phyloP scores from a whole-genome alignment of 2,888 invertebrate genomes.

The Acronicta aceris region DNA sequence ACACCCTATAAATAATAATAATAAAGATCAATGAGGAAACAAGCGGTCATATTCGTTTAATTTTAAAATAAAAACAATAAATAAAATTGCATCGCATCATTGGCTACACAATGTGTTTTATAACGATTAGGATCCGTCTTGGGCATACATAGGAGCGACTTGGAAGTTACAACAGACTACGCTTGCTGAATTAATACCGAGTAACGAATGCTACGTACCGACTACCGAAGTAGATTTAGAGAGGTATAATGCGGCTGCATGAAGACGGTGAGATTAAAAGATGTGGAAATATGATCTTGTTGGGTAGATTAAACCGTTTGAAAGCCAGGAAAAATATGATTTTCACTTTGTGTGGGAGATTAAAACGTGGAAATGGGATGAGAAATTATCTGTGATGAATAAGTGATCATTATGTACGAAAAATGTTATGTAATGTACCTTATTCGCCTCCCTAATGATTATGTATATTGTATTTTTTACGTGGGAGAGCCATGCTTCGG shows the following conservation, averaged over 20 bases:
- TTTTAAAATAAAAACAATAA: too few species aligned
- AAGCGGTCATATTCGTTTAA: too few species aligned
- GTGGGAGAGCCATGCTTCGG: too few species aligned
- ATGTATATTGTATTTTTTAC: too few species aligned
- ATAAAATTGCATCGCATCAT: too few species aligned
- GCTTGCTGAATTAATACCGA: constrained; percentile 43
- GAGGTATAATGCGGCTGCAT: constrained; percentile 11
- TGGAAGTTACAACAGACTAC: constrained; percentile 25
- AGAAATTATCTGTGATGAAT: background rate
- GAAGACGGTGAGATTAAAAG: constrained; percentile 39
- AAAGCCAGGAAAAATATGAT: background rate
- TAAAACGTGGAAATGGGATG: background rate
- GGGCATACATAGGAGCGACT: constrained; percentile 31
- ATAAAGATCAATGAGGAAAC: too few species aligned
- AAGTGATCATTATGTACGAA: too few species aligned
- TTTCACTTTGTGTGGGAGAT: background rate
- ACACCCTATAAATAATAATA: too few species aligned
- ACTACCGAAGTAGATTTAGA: constrained; percentile 5
- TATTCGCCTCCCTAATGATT: too few species aligned
- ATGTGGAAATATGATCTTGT: constrained; percentile 11
- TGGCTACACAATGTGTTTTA: too few species aligned
- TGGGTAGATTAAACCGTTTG: background rate
- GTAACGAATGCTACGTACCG: constrained; percentile 37
- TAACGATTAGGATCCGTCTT: constrained; percentile 20
- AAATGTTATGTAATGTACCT: too few species aligned